Conservation (phyloP, 1,140 invertebrate species). For the Pectinophora gossypiella region DNA sequence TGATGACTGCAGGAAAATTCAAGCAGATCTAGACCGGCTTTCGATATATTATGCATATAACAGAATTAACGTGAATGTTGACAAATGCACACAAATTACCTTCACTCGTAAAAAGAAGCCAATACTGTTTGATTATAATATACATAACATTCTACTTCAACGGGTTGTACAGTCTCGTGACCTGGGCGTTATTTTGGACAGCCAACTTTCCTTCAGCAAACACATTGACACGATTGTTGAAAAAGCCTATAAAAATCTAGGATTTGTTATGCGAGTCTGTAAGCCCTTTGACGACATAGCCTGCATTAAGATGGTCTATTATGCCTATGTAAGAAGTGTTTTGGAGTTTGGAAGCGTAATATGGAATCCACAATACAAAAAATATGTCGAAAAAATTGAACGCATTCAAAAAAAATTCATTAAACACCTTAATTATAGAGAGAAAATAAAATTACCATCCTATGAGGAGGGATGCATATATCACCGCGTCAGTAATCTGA, state of each 20-base stretch:
- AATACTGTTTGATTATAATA: not conserved
- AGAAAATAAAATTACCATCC: too few species aligned
- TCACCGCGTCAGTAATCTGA: too few species aligned
- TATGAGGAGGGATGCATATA: too few species aligned
- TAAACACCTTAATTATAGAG: constrained; percentile 1
- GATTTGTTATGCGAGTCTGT: constrained; percentile 8
- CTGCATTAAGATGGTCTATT: constrained; percentile 9
- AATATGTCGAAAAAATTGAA: constrained; percentile 7
- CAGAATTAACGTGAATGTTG: not conserved
- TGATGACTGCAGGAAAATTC: not conserved
- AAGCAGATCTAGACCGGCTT: not conserved
- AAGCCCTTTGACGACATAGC: constrained; percentile 8
- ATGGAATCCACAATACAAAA: constrained; percentile 10
- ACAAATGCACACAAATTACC: not conserved
- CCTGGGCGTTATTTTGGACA: constrained; percentile 11
- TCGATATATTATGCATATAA: not conserved
- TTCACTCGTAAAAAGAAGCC: not conserved
- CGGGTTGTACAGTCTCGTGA: constrained; percentile 2
- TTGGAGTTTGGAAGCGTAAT: constrained; percentile 10
- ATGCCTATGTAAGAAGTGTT: constrained; percentile 7
- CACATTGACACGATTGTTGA: constrained; percentile 15
- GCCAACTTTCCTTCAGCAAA: constrained; percentile 7
- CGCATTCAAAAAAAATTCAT: not conserved
- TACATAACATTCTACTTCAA: not conserved
- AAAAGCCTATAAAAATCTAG: constrained; percentile 9